These are phyloP conservation scores for Sinonovacula constricta DNA, from an alignment of 1,140 invertebrate species.

Conservation along the genomic window DNA sequence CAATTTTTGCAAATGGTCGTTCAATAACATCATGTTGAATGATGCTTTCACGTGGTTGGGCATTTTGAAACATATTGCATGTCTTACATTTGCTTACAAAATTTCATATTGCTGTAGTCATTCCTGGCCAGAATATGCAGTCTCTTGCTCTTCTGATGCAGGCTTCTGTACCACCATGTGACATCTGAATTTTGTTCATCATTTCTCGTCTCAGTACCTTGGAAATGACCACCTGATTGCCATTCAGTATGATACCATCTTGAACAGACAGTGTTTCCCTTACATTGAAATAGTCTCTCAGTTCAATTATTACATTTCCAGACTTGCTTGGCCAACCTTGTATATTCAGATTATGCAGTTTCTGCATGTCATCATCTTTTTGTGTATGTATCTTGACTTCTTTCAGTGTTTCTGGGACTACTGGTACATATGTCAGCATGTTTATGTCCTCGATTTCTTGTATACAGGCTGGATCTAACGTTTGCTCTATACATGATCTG, in stretches of 20 bases:
- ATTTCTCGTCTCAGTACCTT: slow-evolving; percentile 48
- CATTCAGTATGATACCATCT: slow-evolving; percentile 43
- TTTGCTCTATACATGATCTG: too few relatives aligned
- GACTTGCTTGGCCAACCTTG: slow-evolving; percentile 3
- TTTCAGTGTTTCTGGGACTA: neutral
- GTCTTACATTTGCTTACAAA: slow-evolving; percentile 54
- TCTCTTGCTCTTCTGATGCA: slow-evolving; percentile 58
- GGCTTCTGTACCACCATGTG: slow-evolving; percentile 67
- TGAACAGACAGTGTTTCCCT: neutral
- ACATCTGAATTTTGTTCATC: slow-evolving; percentile 66
- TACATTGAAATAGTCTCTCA: neutral
- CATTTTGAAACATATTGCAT: slow-evolving; percentile 56
- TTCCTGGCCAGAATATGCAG: slow-evolving; percentile 64
- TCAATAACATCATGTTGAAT: slow-evolving; percentile 53
- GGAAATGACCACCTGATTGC: slow-evolving; percentile 47
- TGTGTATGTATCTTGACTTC: neutral
- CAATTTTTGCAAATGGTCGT: slow-evolving; percentile 64
- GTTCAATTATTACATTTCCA: slow-evolving; percentile 3
- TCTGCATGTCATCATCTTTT: slow-evolving; percentile 37
- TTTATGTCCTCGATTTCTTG: neutral
- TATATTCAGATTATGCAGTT: slow-evolving; percentile 29
- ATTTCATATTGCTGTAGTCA: slow-evolving; percentile 55
- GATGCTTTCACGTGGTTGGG: slow-evolving; percentile 43
- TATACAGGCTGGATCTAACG: neutral
- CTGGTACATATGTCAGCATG: neutral